Evolutionary conservation across 2,888 invertebrate species (phyloP), one percentile per base, ranked within the genome.

Genomic region (Dendrolimus houi): DNA sequence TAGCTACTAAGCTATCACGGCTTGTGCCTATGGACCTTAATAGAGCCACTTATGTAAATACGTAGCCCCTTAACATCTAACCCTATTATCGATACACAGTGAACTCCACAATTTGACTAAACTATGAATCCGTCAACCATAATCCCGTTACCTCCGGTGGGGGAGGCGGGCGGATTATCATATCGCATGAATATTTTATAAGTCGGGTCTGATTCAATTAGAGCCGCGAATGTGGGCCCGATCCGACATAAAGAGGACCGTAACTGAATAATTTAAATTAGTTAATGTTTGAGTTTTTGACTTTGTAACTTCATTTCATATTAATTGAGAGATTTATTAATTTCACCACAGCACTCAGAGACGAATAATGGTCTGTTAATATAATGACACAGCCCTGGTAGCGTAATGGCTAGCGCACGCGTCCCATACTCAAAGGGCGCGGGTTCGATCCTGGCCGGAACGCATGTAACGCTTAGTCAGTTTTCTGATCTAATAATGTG

Each of bases 131-230:
- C 74, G 76, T 81, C 75, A 75, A 69, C 68, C 68, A 65, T 77
- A 78, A 78, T 58, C 61, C 54, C 58, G 58, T 60, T 56, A 62
- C 55, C 55, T 56, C 1, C 53, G 55, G 61, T 60, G 54, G 59
- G 68, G 67, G 66, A 62, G 66, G 70, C 69, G 69, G 76, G 67
- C 76, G 79, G 81, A 87, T 88, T 87, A 87, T 83, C 85, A 86
- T 85, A 86, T 77, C 79, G 75, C 81, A 89, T 89, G 88, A 89
- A 89, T 89, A 88, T 89, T 89, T 86, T 85, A 89, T 88, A 79
- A 81, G 85, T 72, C 70, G 67, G 70, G 69, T 71, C 47, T 75
- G 77, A 89, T 88, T 89, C 85, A 87, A 88, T 88, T 87, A 87
- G 77, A 71, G 47, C 47, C 9, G 47, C 47, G 47, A 68, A 61